phyloP scores from a whole-genome alignment of 2,797 vertebrate genomes.

The Falco peregrinus region DNA sequence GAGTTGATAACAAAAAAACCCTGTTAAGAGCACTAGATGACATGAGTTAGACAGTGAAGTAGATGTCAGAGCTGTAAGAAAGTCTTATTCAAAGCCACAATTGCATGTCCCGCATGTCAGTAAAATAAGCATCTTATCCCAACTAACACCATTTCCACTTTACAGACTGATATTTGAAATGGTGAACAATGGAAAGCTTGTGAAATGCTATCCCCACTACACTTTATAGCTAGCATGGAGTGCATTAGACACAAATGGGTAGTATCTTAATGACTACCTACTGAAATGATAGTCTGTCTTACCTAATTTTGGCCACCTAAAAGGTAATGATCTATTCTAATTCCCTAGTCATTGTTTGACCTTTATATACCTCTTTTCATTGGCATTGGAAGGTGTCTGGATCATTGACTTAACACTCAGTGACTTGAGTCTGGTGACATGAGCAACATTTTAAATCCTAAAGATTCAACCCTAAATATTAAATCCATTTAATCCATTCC shows the following conservation, averaged over 20 bases:
- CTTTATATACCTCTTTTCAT: background rate
- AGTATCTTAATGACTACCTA: background rate
- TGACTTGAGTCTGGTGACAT: background rate
- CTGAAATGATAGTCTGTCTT: background rate
- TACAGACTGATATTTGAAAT: slow-evolving; percentile 34
- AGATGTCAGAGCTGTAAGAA: slow-evolving; percentile 23
- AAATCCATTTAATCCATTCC: background rate
- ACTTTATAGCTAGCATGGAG: background rate
- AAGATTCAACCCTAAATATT: background rate
- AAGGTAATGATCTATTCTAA: background rate
- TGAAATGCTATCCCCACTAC: background rate
- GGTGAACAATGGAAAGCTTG: slow-evolving; percentile 5
- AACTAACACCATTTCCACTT: slow-evolving; percentile 18
- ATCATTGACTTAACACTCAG: background rate
- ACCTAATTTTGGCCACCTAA: background rate
- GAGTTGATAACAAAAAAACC: background rate
- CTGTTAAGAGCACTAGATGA: background rate
- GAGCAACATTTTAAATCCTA: background rate
- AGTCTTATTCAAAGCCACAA: slow-evolving; percentile 37
- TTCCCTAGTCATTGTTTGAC: background rate
- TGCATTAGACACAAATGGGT: background rate
- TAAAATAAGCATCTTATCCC: slow-evolving; percentile 29
- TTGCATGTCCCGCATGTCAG: background rate
- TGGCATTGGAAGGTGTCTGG: background rate
- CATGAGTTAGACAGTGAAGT: background rate